Evolutionary conservation across 2,797 vertebrate genomes (phyloP).

Genomic region (Artibeus jamaicensis): DNA sequence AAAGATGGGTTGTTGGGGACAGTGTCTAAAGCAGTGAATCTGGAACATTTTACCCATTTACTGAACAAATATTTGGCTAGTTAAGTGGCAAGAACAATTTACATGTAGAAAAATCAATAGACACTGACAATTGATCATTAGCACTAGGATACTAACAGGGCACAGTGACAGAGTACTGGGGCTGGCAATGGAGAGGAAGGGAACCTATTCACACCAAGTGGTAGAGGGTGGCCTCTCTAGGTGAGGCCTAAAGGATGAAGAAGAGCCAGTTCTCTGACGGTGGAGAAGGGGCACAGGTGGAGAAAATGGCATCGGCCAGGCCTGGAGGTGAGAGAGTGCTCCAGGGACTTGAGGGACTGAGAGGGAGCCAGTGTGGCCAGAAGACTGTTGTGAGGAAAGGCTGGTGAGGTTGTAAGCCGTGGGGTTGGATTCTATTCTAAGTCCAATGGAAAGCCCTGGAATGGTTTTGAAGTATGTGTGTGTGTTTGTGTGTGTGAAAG

Average conservation of each 20-base stretch:
- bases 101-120: not conserved
- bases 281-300: not conserved
- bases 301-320: not conserved
- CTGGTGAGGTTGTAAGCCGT: not conserved
- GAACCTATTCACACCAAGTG: not conserved
- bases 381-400: not conserved
- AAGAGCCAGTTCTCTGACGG: not conserved
- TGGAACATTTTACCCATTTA: not conserved
- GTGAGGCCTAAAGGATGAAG: not conserved
- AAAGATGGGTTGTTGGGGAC: not conserved
- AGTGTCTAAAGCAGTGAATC: not conserved
- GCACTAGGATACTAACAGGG: not conserved
- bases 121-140: not conserved
- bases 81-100: not conserved
- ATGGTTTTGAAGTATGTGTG: not conserved
- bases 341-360: not conserved
- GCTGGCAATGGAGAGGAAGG: not conserved
- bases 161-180: not conserved
- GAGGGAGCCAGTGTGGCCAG: not conserved
- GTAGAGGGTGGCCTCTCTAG: not conserved
- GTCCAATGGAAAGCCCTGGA: not conserved
- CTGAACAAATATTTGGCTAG: conserved; percentile 29
- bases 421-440: not conserved
- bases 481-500: not conserved
- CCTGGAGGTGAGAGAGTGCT: not conserved